Evolutionary conservation across 1,140 invertebrate genomes (phyloP), one percentile per base, ranked within the genome.

Genomic region (Papilio polyxenes): DNA sequence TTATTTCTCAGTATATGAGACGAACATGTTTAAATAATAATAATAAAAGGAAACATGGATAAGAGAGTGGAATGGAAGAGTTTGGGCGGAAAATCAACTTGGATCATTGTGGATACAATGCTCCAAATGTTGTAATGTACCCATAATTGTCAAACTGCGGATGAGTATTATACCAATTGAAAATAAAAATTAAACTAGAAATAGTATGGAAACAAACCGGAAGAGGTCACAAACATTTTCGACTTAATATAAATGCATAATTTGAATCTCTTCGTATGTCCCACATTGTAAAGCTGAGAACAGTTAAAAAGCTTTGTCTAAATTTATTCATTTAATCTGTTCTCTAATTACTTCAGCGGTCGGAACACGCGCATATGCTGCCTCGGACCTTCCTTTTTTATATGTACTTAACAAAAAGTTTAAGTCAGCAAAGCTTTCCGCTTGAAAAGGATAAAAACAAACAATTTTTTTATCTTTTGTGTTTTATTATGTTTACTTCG

Each of bases 251-350:
- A 65, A 62, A 23, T 62, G 62, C 20, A 65, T 65, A 31, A 65
- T 65, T 65, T 65, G 11, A 65, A 20, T 20, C 62, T 65, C 20
- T 65, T 65, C 10, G 23, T 65, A 11, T 65, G 62, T 65, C 62
- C 23, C 23, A 65, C 62, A 65, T 65, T 65, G 23, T 65, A 11
- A 65, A 65, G 62, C 62, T 65, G 62, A 65, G 62, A 65, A 31
- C 62, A 65, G 23, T 23, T 65, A 65, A 65, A 65, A 65, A 65
- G 62, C 23, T 65, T 11, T 23, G 20, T 65, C 23, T 65, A 65
- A 65, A 65, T 65, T 65, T 65, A 65, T 65, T 65, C 62, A 65
- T 65, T 65, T 65, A 65, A 65, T 65, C 62, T 65, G 9, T 65
- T 65, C 20, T 20, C 62, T 65, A 65, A 65, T 65, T 65, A 65